phyloP scores from a whole-genome alignment of 1,140 invertebrate genomes.

The Danaus melanippus region DNA sequence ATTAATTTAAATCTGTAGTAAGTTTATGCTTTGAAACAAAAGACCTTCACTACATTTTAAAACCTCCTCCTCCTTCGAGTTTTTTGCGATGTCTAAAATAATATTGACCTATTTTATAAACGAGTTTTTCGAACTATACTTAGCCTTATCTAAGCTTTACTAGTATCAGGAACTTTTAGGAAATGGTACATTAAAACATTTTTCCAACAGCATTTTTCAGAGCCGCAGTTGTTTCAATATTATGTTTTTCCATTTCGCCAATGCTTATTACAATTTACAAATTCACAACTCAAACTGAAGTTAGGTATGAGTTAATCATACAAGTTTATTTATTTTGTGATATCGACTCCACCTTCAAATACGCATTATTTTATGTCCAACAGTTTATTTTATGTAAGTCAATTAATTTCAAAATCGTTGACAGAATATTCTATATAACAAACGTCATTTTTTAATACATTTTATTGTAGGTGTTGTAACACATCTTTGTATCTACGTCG shows the following conservation, averaged over 20 bases:
- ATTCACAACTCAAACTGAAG: background rate
- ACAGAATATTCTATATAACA: too few species aligned
- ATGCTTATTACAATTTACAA: slow-evolving; percentile 16
- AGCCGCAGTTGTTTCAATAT: slow-evolving; percentile 10
- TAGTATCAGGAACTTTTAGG: too few species aligned
- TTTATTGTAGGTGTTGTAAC: slow-evolving; percentile 16
- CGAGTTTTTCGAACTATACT: too few species aligned
- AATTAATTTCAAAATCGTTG: too few species aligned
- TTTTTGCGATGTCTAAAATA: too few species aligned
- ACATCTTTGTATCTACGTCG: slow-evolving; percentile 28
- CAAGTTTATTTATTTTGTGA: slow-evolving; percentile 18
- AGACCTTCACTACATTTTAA: too few species aligned
- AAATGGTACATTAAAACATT: background rate
- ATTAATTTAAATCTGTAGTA: too few species aligned
- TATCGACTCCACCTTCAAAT: slow-evolving; percentile 15
- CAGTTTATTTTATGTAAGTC: too few species aligned
- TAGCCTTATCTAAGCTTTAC: too few species aligned
- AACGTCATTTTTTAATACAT: background rate
- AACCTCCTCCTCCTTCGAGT: too few species aligned
- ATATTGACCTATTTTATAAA: too few species aligned
- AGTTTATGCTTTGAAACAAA: too few species aligned
- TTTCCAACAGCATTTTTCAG: slow-evolving; percentile 21
- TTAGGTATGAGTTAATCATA: slow-evolving; percentile 16
- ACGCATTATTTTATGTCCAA: slow-evolving; percentile 7
- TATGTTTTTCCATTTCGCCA: slow-evolving; percentile 14